Evolutionary conservation across 2,113 vertebrate species (phyloP).

Genomic region (Calypte anna): DNA sequence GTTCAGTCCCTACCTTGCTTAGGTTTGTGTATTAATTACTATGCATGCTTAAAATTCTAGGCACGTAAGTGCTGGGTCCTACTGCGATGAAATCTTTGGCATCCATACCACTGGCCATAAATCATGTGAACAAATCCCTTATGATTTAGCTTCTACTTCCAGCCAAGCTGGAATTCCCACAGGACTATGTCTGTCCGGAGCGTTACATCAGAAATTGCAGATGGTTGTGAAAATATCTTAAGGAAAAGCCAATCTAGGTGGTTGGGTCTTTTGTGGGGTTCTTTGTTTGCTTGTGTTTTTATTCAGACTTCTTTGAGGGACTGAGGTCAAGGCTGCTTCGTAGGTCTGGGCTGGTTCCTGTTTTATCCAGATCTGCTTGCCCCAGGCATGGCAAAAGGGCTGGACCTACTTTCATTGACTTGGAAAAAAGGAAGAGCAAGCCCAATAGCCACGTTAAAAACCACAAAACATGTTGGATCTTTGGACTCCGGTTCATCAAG

Average conservation of each 20-base stretch:
- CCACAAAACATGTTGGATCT: background rate
- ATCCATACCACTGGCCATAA: background rate
- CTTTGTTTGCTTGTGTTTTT: background rate
- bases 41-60: background rate
- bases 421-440: background rate
- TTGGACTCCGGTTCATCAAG: background rate
- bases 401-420: background rate
- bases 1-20: background rate
- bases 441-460: background rate
- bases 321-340: background rate
- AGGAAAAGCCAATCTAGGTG: background rate
- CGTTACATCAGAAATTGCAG: background rate
- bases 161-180: constrained; percentile 16
- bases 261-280: background rate
- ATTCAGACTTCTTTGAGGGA: background rate
- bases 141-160: background rate
- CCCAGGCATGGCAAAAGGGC: background rate
- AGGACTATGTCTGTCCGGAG: constrained; percentile 12
- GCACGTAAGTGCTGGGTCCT: background rate
- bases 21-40: background rate
- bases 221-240: background rate
- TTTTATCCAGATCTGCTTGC: background rate
- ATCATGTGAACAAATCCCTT: background rate
- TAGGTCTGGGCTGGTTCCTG: background rate
- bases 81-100: background rate